Conservation (phyloP, 2,113 vertebrate genomes). For the Toxotes jaculatrix region DNA sequence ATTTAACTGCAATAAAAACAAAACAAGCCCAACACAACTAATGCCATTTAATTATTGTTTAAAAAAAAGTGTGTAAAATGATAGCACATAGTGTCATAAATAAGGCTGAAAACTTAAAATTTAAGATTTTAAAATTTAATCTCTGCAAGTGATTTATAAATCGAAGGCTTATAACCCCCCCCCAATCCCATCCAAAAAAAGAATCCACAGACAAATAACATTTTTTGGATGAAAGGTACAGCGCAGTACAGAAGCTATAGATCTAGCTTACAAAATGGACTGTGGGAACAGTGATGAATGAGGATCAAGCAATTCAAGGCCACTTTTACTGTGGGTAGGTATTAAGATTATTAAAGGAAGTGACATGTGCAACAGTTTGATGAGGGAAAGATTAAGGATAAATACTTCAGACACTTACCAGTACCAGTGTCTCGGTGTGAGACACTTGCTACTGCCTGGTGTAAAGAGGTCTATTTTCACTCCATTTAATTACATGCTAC, state of each 20-base stretch:
- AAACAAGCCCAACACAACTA: no score
- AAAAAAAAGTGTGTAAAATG: not conserved
- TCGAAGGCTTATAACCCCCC: no score
- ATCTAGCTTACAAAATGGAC: not conserved
- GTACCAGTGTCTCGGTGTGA: not conserved
- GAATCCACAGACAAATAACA: not conserved
- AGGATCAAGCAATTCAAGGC: not conserved
- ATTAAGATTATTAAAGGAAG: not conserved
- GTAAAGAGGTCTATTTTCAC: not conserved
- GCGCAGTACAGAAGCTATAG: not conserved
- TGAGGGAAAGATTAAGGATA: conserved; percentile 8
- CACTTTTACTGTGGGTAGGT: not conserved
- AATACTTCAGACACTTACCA: not conserved
- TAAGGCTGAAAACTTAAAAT: not conserved
- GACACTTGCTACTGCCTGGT: conserved; percentile 1
- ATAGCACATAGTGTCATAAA: not conserved
- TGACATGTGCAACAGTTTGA: not conserved
- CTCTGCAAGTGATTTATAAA: not conserved
- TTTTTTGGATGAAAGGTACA: not conserved
- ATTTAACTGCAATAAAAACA: not conserved
- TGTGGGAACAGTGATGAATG: not conserved
- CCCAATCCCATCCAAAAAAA: not conserved
- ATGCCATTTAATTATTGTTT: no score
- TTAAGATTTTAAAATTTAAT: not conserved
- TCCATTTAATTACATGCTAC: conserved; percentile 27